These are phyloP conservation scores for Cyrtonyx montezumae DNA, from an alignment of 2,113 vertebrate species.

Conservation along the genomic window DNA sequence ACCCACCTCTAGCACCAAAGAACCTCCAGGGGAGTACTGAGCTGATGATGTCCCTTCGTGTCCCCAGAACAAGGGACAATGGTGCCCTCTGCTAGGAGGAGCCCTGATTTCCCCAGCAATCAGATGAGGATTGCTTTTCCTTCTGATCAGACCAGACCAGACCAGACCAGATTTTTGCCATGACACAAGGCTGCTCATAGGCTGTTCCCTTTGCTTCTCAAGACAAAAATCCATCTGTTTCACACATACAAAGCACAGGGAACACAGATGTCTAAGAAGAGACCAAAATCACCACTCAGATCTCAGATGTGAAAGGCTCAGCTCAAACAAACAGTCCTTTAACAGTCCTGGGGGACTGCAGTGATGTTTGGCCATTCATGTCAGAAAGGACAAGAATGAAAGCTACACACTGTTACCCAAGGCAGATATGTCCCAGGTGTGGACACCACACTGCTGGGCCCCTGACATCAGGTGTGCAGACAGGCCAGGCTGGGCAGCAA, in stretches of 20 bases:
- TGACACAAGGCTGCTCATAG: neutral
- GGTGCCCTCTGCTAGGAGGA: neutral
- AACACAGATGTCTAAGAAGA: accelerated
- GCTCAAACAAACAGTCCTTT: neutral
- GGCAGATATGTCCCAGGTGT: neutral
- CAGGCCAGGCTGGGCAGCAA: neutral
- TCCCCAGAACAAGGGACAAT: too few relatives aligned
- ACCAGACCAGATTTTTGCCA: neutral
- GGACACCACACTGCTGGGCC: neutral
- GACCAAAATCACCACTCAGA: neutral
- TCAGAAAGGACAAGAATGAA: neutral
- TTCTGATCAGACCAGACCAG: neutral
- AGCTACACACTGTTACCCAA: neutral
- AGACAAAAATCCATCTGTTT: neutral
- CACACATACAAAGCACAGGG: neutral
- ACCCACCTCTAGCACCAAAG: neutral
- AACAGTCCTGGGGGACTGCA: neutral
- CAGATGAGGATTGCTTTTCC: accelerated
- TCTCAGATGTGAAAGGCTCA: accelerated
- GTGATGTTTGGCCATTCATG: accelerated
- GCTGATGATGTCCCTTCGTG: accelerated
- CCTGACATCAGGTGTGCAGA: neutral
- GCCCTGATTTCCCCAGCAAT: neutral
- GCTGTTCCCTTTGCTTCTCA: neutral
- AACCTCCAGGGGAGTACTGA: neutral